Conservation (phyloP, 2,888 invertebrate genomes). For the Pachymerium ferrugineum region DNA sequence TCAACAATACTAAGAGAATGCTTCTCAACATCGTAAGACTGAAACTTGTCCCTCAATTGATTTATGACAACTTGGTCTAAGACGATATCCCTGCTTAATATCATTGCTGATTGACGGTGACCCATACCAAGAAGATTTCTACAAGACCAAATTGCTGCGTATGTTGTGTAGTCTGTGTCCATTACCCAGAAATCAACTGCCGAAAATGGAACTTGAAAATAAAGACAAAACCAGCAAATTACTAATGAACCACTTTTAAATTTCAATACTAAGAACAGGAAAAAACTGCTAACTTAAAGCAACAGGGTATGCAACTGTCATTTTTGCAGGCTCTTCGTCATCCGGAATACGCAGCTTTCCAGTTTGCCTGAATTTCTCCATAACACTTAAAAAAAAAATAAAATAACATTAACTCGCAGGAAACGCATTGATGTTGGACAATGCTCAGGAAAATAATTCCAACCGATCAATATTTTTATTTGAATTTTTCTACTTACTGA, state of each 20-base stretch:
- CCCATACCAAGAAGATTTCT: slow-evolving; percentile 69
- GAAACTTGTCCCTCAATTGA: slow-evolving; percentile 55
- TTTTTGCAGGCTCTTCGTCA: slow-evolving; percentile 56
- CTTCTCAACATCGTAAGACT: slow-evolving; percentile 59
- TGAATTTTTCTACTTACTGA: not conserved
- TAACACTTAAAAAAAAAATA: not conserved
- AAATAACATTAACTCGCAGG: not conserved
- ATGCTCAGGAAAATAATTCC: not conserved
- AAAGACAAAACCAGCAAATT: not conserved
- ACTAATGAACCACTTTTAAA: not conserved
- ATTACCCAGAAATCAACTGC: slow-evolving; percentile 68
- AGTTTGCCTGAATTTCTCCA: slow-evolving; percentile 45
- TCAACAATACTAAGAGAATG: slow-evolving; percentile 68
- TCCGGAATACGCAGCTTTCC: slow-evolving; percentile 61
- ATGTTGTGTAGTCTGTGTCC: slow-evolving; percentile 66
- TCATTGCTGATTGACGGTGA: slow-evolving; percentile 70
- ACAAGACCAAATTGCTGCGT: slow-evolving; percentile 72
- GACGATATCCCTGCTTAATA: slow-evolving; percentile 67
- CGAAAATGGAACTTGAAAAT: slow-evolving; percentile 63
- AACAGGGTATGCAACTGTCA: slow-evolving; percentile 70
- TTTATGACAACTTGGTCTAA: slow-evolving; percentile 65
- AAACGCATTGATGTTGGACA: not conserved
- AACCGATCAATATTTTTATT: too few species aligned
- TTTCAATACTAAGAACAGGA: too few species aligned
- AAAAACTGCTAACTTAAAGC: slow-evolving; percentile 63